Conservation (phyloP, 2,797 vertebrate species). For the Prionace glauca region DNA sequence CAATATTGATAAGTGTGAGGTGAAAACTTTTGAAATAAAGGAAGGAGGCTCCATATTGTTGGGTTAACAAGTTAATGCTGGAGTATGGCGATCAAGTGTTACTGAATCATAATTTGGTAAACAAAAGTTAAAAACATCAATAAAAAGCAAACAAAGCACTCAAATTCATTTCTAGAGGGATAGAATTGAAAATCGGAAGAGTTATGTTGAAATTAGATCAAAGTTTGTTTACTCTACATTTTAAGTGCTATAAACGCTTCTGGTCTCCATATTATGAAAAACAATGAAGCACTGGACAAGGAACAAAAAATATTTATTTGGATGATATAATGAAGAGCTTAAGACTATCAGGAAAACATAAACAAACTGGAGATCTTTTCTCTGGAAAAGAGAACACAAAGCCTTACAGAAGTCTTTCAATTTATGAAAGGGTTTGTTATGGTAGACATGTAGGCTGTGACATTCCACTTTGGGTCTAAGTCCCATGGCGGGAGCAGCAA, state of each 20-base stretch:
- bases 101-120: neutral
- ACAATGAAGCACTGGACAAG: neutral
- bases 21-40: neutral
- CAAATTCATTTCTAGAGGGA: neutral
- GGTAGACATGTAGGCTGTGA: too few species aligned
- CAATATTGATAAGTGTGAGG: neutral
- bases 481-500: too few species aligned
- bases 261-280: neutral
- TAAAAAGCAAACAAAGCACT: neutral
- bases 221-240: neutral
- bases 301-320: neutral
- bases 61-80: neutral
- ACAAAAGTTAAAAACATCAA: neutral
- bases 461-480: too few species aligned
- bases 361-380: neutral
- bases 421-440: too few species aligned
- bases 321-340: neutral
- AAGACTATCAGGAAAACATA: neutral
- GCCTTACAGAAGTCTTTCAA: too few species aligned
- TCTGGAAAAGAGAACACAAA: neutral
- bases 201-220: neutral
- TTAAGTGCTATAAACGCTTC: neutral
- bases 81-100: neutral
- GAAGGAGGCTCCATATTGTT: neutral
- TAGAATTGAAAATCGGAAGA: neutral